These are phyloP conservation scores for Trachemys scripta DNA, from an alignment of 2,113 vertebrate species.

Conservation along the genomic window DNA sequence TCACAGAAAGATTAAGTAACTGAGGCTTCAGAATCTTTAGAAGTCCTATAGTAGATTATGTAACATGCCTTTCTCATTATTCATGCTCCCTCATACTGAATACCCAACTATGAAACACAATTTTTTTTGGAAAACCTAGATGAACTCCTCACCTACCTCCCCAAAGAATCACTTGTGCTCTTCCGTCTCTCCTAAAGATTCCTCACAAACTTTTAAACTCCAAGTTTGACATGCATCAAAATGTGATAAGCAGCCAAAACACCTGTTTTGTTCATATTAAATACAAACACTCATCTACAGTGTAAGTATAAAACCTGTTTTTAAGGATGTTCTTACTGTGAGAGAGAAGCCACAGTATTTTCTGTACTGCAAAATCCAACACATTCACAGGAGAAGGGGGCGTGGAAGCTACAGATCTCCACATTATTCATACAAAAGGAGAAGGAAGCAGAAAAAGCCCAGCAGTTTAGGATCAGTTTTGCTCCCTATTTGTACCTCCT, in stretches of 20 bases:
- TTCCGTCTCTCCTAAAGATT: background rate
- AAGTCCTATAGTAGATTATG: background rate
- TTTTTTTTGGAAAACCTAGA: background rate
- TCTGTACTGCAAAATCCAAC: background rate
- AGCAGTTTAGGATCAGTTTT: background rate
- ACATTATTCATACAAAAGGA: background rate
- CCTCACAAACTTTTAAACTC: slow-evolving; percentile 6
- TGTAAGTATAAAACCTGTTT: background rate
- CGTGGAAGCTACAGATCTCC: background rate
- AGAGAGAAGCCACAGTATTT: background rate
- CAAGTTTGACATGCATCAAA: slow-evolving; percentile 1
- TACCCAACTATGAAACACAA: background rate
- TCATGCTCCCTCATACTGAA: background rate
- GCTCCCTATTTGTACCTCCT: background rate
- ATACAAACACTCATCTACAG: background rate
- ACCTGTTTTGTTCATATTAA: background rate
- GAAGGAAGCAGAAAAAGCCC: background rate
- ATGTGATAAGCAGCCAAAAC: slow-evolving; percentile 18
- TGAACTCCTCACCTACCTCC: background rate
- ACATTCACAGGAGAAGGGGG: background rate
- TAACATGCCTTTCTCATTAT: background rate
- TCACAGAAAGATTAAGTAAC: background rate
- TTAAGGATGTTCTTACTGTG: background rate
- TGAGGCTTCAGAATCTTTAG: background rate
- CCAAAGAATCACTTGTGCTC: background rate